Conservation (phyloP, 2,797 vertebrate species). For the Sciaenops ocellatus region DNA sequence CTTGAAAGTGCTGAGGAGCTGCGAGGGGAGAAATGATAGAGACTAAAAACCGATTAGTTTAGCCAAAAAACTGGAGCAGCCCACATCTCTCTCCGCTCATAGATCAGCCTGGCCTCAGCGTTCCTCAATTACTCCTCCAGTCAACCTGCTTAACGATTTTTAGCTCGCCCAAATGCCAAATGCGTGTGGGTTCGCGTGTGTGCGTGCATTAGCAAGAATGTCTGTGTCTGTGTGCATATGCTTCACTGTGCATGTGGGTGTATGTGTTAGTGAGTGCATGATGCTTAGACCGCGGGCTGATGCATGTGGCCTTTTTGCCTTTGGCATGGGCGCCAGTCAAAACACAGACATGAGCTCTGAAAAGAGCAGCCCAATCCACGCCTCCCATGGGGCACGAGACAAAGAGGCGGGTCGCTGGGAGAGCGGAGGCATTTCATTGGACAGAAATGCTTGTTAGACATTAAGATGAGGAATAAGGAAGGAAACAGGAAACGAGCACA, state of each 20-base stretch:
- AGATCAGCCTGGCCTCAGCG: conserved; percentile 70
- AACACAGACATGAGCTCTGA: conserved; percentile 66
- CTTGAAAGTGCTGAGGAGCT: conserved; percentile 69
- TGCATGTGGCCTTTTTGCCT: conserved; percentile 60
- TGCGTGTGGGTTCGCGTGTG: conserved; percentile 50
- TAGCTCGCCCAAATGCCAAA: conserved; percentile 70
- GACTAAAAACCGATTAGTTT: conserved; percentile 57
- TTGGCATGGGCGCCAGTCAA: conserved; percentile 58
- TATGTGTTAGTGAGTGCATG: conserved; percentile 49
- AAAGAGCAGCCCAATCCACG: conserved; percentile 57
- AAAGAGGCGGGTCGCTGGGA: conserved; percentile 18
- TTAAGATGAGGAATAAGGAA: no score
- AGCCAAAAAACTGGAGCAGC: conserved; percentile 59
- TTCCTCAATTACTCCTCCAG: conserved; percentile 83
- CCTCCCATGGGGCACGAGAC: conserved; percentile 49
- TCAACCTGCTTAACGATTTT: conserved; percentile 80
- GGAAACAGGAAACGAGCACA: neutral
- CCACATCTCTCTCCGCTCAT: conserved; percentile 50
- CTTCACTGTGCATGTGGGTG: conserved; percentile 58
- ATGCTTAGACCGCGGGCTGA: conserved; percentile 51
- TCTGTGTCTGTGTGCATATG: conserved; percentile 67
- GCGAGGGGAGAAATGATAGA: conserved; percentile 51
- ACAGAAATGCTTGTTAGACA: conserved; percentile 17
- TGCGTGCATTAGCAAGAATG: conserved; percentile 37
- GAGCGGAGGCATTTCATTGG: conserved; percentile 52